These are phyloP conservation scores for Theonella swinhoei DNA, from an alignment of 37 sponge, comb jelly and placozoan species.

Conservation along the genomic window DNA sequence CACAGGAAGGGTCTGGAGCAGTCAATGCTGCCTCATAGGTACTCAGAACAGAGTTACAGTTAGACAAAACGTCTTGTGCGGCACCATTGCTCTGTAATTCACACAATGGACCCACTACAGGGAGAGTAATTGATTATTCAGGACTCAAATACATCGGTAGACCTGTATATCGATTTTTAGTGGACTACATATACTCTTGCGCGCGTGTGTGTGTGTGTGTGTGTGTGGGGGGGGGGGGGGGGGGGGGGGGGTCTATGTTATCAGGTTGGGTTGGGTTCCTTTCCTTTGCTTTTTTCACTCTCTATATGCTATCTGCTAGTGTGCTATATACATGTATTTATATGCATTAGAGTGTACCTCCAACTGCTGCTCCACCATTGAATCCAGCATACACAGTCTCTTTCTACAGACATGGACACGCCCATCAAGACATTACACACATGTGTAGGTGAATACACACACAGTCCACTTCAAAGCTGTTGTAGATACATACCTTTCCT, in stretches of 20 bases:
- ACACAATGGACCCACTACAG: constrained; percentile 50
- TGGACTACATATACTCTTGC: not conserved
- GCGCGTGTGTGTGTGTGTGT: no score
- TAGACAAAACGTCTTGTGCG: not conserved
- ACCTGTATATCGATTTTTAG: not conserved
- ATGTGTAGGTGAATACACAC: not conserved
- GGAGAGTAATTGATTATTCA: not conserved
- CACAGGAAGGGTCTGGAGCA: not conserved
- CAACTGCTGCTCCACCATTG: not conserved
- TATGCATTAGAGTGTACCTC: not conserved
- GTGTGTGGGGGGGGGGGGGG: no score
- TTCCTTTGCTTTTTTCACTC: no score
- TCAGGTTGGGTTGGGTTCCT: no score
- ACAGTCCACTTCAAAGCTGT: not conserved
- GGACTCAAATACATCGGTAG: not conserved
- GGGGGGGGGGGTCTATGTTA: no score
- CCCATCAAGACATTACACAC: not conserved
- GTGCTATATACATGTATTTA: no score
- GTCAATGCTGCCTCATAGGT: constrained; percentile 1
- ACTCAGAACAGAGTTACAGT: constrained; percentile 9
- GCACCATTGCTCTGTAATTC: not conserved
- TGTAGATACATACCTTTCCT: not conserved
- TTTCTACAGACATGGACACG: not conserved
- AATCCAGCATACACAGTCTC: constrained; percentile 68
- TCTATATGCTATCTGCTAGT: no score